phyloP scores from a whole-genome alignment of 1,140 invertebrate species.

The Magallana ariakensis region DNA sequence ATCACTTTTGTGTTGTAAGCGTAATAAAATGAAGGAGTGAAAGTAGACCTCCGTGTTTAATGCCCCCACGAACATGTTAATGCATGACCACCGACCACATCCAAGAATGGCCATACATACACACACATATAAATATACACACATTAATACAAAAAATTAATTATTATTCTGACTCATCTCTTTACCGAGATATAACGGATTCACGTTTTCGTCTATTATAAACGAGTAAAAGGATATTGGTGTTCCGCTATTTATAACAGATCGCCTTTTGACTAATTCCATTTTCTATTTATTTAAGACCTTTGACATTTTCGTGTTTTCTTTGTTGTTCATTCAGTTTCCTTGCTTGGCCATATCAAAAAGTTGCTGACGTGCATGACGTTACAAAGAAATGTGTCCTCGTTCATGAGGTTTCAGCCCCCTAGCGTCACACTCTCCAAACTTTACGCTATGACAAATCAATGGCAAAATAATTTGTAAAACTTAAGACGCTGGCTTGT shows the following conservation, averaged over 20 bases:
- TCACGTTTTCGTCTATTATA: too few relatives aligned
- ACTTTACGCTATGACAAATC: not conserved
- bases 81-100: not conserved
- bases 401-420: not conserved
- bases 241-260: too few relatives aligned
- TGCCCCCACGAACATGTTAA: not conserved
- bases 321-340: not conserved
- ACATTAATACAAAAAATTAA: too few relatives aligned
- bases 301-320: not conserved
- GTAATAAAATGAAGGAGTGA: not conserved
- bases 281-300: not conserved
- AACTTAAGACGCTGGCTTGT: not conserved
- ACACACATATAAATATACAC: too few relatives aligned
- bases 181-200: too few relatives aligned
- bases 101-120: too few relatives aligned
- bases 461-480: constrained; percentile 24
- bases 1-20: too few relatives aligned
- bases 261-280: not conserved
- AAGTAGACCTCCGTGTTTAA: not conserved
- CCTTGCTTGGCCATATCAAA: not conserved
- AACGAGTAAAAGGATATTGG: too few relatives aligned
- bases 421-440: not conserved
- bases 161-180: too few relatives aligned
- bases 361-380: not conserved
- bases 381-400: not conserved